These are phyloP conservation scores for Nephrotoma flavescens DNA, from an alignment of 2,888 invertebrate species.

Conservation along the genomic window DNA sequence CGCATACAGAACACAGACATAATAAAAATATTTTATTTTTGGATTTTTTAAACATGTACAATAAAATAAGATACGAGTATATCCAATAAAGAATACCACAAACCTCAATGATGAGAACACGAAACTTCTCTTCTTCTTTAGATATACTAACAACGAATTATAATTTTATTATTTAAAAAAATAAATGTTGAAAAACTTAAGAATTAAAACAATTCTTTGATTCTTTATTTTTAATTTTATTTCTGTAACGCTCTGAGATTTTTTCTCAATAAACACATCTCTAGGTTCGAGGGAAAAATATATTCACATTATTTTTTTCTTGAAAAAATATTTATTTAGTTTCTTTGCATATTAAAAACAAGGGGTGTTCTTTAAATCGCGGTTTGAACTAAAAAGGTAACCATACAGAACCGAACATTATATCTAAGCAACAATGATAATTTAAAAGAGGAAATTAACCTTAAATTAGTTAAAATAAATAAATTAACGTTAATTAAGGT, in stretches of 20 bases:
- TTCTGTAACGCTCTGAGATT: not conserved
- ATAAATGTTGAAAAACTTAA: not conserved
- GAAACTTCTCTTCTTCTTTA: not conserved
- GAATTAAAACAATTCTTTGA: not conserved
- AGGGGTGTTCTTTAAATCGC: too few relatives aligned
- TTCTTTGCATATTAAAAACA: too few relatives aligned
- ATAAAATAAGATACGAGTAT: not conserved
- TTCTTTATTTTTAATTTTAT: not conserved
- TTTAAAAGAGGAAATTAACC: too few relatives aligned
- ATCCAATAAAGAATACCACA: not conserved
- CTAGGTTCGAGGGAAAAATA: not conserved
- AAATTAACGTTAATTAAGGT: too few relatives aligned
- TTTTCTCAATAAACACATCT: not conserved
- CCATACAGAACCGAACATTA: too few relatives aligned
- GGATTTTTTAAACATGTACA: not conserved
- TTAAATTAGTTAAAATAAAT: too few relatives aligned
- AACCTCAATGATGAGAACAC: not conserved
- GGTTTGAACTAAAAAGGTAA: too few relatives aligned
- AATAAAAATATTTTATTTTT: not conserved
- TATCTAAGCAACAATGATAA: too few relatives aligned
- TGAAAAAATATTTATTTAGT: not conserved
- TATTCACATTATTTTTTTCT: not conserved
- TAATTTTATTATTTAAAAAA: not conserved
- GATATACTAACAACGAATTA: not conserved
- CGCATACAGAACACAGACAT: not conserved